Conservation (phyloP, 2,113 vertebrate species). For the Jacana jacana region DNA sequence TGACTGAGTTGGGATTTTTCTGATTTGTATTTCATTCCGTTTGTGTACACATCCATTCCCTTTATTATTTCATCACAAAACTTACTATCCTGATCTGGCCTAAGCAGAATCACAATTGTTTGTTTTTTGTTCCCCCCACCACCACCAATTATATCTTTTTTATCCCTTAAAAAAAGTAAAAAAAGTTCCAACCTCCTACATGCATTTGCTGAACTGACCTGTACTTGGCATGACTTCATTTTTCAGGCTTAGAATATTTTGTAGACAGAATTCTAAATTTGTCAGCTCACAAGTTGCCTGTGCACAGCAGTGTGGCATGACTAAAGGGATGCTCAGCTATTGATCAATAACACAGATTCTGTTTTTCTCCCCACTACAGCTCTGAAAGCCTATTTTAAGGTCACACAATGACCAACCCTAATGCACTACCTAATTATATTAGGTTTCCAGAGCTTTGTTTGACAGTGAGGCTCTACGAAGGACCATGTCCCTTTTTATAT, state of each 20-base stretch:
- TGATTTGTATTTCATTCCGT: neutral
- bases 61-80: neutral
- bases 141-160: neutral
- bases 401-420: neutral
- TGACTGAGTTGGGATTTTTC: neutral
- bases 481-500: neutral
- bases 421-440: neutral
- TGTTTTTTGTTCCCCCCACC: fast-evolving
- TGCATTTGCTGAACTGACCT: neutral
- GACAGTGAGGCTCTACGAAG: neutral
- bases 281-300: neutral
- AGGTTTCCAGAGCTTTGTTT: neutral
- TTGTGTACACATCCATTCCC: neutral
- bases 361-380: neutral
- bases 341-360: neutral
- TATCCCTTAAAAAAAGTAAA: neutral
- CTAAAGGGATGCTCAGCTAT: constrained; percentile 1
- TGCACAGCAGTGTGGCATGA: neutral
- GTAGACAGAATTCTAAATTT: constrained; percentile 4
- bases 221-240: neutral
- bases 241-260: neutral
- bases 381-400: neutral
- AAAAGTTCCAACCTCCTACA: neutral
- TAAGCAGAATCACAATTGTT: neutral
- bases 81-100: neutral